Base-by-base conservation (phyloP, 2,113 vertebrate genomes). In the Centrocercus urophasianus region DNA sequence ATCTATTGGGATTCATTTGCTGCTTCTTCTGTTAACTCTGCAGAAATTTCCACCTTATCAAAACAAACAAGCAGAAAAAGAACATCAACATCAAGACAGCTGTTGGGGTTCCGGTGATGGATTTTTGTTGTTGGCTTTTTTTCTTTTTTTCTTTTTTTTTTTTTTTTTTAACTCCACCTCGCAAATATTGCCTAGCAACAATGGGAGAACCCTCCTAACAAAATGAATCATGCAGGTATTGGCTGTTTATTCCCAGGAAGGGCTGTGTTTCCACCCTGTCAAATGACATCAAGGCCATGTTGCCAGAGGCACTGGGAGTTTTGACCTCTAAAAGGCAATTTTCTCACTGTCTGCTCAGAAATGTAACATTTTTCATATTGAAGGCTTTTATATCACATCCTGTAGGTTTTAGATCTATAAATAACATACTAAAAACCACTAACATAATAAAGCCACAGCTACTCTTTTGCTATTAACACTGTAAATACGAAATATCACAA, bases 311-410 rank as follows among this genome's bases (percentile, higher is more conserved):
- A 74, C 1, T 89, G 89, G 78, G 90, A 93, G 93, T 96, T 96
- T 95, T 96, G 96, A 97, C 94, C 95, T 97, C 96, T 91, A 96
- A 96, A 96, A 96, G 96, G 94, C 93, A 96, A 96, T 96, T 96
- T 97, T 96, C 96, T 96, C 96, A 96, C 95, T 96, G 91, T 96
- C 95, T 94, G 92, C 89, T 96, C 93, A 95, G 93, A 97, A 97
- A 94, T 80, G 67, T 88, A 92, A 94, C 96, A 96, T 94, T 95
- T 95, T 94, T 95, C 94, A 95, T 95, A 96, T 87, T 88, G 93
- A 96, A 95, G 56, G 91, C 86, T 96, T 96, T 96, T 97, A 88
- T 96, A 95, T 96, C 90, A 90, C 95, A 95, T 97, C 92, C 94
- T 78, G 77, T 91, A 95, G 27, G 83, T 89, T 95, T 93, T 93